phyloP scores from a whole-genome alignment of 1,140 invertebrate species.

The Gonioctena quinquepunctata region DNA sequence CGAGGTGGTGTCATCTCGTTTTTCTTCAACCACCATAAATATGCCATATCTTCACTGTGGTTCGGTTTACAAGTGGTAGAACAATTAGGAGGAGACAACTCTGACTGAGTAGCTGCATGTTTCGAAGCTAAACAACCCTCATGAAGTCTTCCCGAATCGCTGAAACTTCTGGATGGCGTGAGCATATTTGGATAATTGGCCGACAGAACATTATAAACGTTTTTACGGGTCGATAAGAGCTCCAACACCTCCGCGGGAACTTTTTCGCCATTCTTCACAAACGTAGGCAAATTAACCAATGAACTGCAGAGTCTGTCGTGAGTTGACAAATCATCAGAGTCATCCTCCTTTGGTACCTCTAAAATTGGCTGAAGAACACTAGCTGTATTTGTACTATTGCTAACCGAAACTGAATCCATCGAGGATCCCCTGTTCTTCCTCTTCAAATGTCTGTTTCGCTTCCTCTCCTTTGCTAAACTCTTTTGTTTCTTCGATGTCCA shows the following conservation, averaged over 20 bases:
- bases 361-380: constrained; percentile 56
- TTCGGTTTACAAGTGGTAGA: constrained; percentile 20
- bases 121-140: constrained; percentile 38
- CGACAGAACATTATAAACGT: constrained; percentile 71
- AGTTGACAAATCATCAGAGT: constrained; percentile 35
- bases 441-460: constrained; percentile 63
- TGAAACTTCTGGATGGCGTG: constrained; percentile 71
- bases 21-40: constrained; percentile 63
- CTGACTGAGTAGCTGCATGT: constrained; percentile 45
- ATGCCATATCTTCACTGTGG: constrained; percentile 53
- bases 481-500: constrained; percentile 71
- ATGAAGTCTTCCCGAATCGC: constrained; percentile 66
- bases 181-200: constrained; percentile 76
- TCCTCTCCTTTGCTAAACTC: constrained; percentile 65
- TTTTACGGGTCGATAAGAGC: constrained; percentile 69
- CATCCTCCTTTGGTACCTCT: constrained; percentile 35
- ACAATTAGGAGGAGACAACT: constrained; percentile 44
- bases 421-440: constrained; percentile 64
- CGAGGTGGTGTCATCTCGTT: constrained; percentile 47
- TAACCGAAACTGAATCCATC: constrained; percentile 65
- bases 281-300: constrained; percentile 81
- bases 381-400: constrained; percentile 67
- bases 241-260: constrained; percentile 76
- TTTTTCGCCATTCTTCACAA: constrained; percentile 75
- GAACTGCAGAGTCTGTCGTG: constrained; percentile 70